These are phyloP conservation scores for Tetrapedia diversipes DNA, from an alignment of 2,888 invertebrate species.

Conservation along the genomic window DNA sequence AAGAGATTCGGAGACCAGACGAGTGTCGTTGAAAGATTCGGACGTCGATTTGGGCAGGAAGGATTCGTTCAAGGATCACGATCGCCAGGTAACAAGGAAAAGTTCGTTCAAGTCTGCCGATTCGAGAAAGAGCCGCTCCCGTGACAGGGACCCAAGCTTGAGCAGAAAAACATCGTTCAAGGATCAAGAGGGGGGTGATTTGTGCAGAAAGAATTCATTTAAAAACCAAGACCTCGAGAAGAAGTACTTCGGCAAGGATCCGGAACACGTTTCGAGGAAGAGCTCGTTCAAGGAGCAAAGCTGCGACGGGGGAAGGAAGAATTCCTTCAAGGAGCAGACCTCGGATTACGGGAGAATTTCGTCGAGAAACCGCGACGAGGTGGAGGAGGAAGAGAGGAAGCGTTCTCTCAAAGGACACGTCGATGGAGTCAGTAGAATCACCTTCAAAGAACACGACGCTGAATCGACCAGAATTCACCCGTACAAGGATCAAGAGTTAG, in stretches of 20 bases:
- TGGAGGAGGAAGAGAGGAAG: constrained; percentile 52
- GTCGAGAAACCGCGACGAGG: constrained; percentile 59
- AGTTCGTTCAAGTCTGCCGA: constrained; percentile 65
- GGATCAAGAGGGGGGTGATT: constrained; percentile 47
- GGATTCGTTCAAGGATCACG: constrained; percentile 59
- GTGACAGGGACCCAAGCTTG: constrained; percentile 50
- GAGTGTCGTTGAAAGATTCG: constrained; percentile 54
- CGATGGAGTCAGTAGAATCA: constrained; percentile 61
- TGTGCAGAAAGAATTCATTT: constrained; percentile 38
- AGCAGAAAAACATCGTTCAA: constrained; percentile 52
- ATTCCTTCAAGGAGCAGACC: constrained; percentile 41
- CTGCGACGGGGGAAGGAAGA: constrained; percentile 36
- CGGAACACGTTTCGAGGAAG: constrained; percentile 49
- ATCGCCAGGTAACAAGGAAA: constrained; percentile 62
- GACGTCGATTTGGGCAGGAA: constrained; percentile 44
- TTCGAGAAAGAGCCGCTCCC: constrained; percentile 38
- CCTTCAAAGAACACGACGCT: constrained; percentile 63
- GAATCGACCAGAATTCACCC: constrained; percentile 58
- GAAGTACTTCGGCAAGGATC: constrained; percentile 49
- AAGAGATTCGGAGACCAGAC: constrained; percentile 66
- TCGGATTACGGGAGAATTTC: constrained; percentile 60
- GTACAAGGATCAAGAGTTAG: constrained; percentile 47
- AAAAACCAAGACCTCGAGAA: constrained; percentile 47
- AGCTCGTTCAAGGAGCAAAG: constrained; percentile 57
- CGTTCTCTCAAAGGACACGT: constrained; percentile 44